A percentile compares a stretch with the other conserved stretches of the same genome.
phyloP scores from a whole-genome alignment of 2,113 vertebrate genomes.

The Eonycteris spelaea region DNA sequence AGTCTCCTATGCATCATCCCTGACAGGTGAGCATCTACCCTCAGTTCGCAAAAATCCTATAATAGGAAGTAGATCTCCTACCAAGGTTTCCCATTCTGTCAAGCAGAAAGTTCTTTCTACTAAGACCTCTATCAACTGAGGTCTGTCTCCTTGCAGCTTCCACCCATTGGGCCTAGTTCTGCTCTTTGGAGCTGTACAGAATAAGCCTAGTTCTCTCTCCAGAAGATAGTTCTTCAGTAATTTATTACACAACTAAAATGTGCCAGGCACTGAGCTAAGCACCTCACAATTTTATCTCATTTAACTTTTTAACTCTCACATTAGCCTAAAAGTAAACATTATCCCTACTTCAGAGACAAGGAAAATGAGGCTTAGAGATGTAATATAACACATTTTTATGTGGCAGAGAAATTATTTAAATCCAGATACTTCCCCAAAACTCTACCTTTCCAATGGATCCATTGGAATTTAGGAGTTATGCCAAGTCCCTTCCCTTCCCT shows the following conservation, averaged over 20 bases:
- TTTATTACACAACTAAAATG: background rate
- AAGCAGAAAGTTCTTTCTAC: background rate
- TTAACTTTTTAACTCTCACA: background rate
- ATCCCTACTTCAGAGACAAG: background rate
- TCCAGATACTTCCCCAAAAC: background rate
- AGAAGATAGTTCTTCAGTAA: background rate
- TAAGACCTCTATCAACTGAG: background rate
- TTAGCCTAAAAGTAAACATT: background rate
- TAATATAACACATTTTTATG: background rate
- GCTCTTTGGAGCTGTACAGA: background rate
- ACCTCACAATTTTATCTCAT: background rate
- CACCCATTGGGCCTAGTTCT: background rate
- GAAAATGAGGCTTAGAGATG: background rate
- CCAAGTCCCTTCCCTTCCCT: background rate
- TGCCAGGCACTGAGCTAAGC: background rate
- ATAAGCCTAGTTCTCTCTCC: background rate
- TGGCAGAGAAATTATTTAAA: background rate
- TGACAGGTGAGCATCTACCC: background rate
- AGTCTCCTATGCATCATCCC: background rate
- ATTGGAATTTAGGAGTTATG: background rate
- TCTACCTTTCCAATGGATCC: background rate
- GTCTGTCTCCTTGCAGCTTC: background rate
- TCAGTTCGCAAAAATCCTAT: background rate
- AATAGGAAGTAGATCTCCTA: background rate
- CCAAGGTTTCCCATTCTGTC: background rate